Evolutionary conservation across 2,888 invertebrate genomes (phyloP).

Genomic region (Sthenelais limicola): DNA sequence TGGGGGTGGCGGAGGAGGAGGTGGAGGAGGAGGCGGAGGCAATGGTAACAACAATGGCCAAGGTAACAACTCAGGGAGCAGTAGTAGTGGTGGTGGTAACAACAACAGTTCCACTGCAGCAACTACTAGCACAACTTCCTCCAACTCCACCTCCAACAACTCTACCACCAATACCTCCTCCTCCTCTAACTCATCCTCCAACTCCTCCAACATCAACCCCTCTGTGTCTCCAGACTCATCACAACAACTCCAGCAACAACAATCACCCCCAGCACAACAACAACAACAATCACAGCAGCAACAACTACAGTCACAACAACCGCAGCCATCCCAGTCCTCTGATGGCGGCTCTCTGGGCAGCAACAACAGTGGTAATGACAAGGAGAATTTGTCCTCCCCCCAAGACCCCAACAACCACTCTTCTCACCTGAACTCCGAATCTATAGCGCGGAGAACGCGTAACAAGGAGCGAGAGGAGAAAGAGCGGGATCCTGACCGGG

Average conservation of each 20-base stretch:
- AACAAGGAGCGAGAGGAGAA: conserved; percentile 42
- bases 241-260: conserved; percentile 22
- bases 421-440: not conserved
- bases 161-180: not conserved
- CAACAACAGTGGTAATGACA: conserved; percentile 40
- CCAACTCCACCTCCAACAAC: not conserved
- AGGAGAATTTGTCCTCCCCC: conserved; percentile 42
- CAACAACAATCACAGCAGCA: conserved; percentile 14
- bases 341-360: conserved; percentile 55
- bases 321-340: conserved; percentile 51
- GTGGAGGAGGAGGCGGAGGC: not conserved
- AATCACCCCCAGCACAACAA: not conserved
- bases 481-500: conserved; percentile 35
- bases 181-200: no score
- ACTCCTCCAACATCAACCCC: not conserved
- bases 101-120: conserved; percentile 4
- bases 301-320: conserved; percentile 26
- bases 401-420: not conserved
- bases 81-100: conserved; percentile 16
- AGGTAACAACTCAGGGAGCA: conserved; percentile 12
- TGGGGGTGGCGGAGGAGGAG: conserved; percentile 3
- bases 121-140: conserved; percentile 1
- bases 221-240: conserved; percentile 1
- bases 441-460: conserved; percentile 37
- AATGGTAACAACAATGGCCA: conserved; percentile 8